These are phyloP conservation scores for Selene dorsalis DNA, from an alignment of 2,797 vertebrate genomes.

Conservation along the genomic window DNA sequence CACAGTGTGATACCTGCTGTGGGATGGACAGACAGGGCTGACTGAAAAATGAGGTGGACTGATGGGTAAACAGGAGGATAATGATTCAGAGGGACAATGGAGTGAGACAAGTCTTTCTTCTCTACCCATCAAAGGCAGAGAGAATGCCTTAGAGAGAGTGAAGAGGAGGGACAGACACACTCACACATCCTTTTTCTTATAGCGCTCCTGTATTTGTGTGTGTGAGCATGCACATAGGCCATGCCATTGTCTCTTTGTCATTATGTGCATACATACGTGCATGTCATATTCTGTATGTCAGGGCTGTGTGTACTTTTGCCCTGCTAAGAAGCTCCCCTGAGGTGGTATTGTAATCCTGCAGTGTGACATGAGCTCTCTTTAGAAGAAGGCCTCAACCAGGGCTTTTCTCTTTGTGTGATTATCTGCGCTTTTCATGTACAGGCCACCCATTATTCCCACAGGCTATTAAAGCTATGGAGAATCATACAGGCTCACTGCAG, in stretches of 20 bases:
- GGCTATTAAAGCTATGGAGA: constrained; percentile 65
- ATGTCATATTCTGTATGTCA: constrained; percentile 35
- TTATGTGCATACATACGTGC: constrained; percentile 32
- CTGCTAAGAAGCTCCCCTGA: constrained; percentile 61
- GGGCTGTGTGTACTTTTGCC: constrained; percentile 48
- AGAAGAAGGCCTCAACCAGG: constrained; percentile 60
- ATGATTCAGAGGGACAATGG: constrained; percentile 46
- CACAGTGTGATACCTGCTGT: constrained; percentile 46
- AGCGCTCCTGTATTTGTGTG: not conserved
- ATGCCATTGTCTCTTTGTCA: constrained; percentile 42
- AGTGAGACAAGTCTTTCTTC: constrained; percentile 39
- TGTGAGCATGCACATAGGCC: constrained; percentile 3
- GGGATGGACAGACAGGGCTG: constrained; percentile 51
- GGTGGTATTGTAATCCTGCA: constrained; percentile 67
- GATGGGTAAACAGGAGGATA: constrained; percentile 57
- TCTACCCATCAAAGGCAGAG: constrained; percentile 38
- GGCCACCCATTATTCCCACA: constrained; percentile 64
- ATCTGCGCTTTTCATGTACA: constrained; percentile 70
- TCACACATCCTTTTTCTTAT: constrained; percentile 6
- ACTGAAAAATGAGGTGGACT: constrained; percentile 65
- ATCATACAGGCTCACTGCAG: constrained; percentile 44
- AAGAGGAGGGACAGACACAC: constrained; percentile 7
- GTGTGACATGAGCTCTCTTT: constrained; percentile 67
- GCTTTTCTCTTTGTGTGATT: constrained; percentile 72
- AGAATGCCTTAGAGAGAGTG: constrained; percentile 25